phyloP scores from a whole-genome alignment of 2,888 invertebrate genomes.

The Drosophila anomalipes region DNA sequence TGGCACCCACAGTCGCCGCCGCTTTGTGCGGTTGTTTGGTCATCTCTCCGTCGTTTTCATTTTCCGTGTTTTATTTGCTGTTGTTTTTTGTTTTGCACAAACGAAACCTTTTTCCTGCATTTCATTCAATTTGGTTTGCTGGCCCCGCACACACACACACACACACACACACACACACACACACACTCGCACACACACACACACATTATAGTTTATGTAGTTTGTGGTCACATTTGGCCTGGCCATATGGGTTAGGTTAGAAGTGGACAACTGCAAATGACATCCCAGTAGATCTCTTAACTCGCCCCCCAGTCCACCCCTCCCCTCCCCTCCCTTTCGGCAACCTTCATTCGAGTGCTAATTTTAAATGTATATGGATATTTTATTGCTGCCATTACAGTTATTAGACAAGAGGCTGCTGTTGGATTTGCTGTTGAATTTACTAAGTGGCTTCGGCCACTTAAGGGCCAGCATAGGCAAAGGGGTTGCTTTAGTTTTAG shows the following conservation, averaged over 20 bases:
- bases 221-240: slow-evolving; percentile 79
- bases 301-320: neutral
- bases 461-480: slow-evolving; percentile 27
- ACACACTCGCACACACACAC: slow-evolving; percentile 24
- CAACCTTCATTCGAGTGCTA: slow-evolving; percentile 65
- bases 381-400: slow-evolving; percentile 82
- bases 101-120: slow-evolving; percentile 70
- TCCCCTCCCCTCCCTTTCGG: too few relatives aligned
- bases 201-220: slow-evolving; percentile 78
- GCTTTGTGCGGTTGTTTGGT: slow-evolving; percentile 71
- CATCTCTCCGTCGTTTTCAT: slow-evolving; percentile 43
- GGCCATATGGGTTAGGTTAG: slow-evolving; percentile 69
- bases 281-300: slow-evolving; percentile 48
- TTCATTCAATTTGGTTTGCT: slow-evolving; percentile 72
- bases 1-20: slow-evolving; percentile 73
- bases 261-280: slow-evolving; percentile 54
- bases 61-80: slow-evolving; percentile 32
- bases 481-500: neutral
- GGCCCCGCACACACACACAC: slow-evolving; percentile 25
- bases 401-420: slow-evolving; percentile 69
- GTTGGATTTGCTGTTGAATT: slow-evolving; percentile 54
- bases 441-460: slow-evolving; percentile 60
- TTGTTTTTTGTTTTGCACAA: slow-evolving; percentile 28
- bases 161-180: slow-evolving; percentile 31
- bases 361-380: slow-evolving; percentile 81